Evolutionary conservation across 2,797 vertebrate species (phyloP).

Genomic region (Lithobates pipiens): DNA sequence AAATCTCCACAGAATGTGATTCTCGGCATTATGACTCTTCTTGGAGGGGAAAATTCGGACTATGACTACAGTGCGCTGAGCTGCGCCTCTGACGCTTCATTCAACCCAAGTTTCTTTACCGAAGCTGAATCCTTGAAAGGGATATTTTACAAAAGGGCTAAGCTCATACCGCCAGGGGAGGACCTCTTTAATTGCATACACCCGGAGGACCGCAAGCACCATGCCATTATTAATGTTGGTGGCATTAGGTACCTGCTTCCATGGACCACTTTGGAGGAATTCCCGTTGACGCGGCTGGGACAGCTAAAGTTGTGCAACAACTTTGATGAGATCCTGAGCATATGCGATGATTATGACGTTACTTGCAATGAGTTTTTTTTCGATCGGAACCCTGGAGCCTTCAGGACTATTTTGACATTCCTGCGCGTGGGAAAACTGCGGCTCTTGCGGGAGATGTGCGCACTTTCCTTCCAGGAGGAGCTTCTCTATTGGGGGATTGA

Average conservation of each 20-base stretch:
- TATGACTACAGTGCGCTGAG: constrained; percentile 97
- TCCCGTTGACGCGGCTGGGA: constrained; percentile 92
- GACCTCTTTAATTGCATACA: constrained; percentile 66
- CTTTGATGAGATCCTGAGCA: constrained; percentile 93
- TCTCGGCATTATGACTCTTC: constrained; percentile 89
- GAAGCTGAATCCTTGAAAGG: constrained; percentile 89
- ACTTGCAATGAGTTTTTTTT: constrained; percentile 97
- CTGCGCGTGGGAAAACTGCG: constrained; percentile 92
- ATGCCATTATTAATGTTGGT: constrained; percentile 95
- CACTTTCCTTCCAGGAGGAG: constrained; percentile 95
- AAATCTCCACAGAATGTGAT: constrained; percentile 81
- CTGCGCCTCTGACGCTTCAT: constrained; percentile 89
- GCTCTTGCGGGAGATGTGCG: constrained; percentile 91
- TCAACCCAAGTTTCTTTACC: constrained; percentile 82
- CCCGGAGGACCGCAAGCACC: constrained; percentile 81
- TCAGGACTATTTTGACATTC: constrained; percentile 94
- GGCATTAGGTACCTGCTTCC: constrained; percentile 94
- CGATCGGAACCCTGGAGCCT: constrained; percentile 94
- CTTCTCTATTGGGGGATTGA: constrained; percentile 98
- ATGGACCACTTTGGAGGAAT: constrained; percentile 96
- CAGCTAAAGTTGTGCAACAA: constrained; percentile 92
- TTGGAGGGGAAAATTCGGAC: constrained; percentile 95
- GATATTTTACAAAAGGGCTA: constrained; percentile 91
- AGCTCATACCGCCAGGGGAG: constrained; percentile 76
- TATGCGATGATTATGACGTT: constrained; percentile 96